Evolutionary conservation across 2,797 vertebrate species (phyloP), one percentile per base, ranked within the genome.

Genomic region (Sebastes trivittatus): DNA sequence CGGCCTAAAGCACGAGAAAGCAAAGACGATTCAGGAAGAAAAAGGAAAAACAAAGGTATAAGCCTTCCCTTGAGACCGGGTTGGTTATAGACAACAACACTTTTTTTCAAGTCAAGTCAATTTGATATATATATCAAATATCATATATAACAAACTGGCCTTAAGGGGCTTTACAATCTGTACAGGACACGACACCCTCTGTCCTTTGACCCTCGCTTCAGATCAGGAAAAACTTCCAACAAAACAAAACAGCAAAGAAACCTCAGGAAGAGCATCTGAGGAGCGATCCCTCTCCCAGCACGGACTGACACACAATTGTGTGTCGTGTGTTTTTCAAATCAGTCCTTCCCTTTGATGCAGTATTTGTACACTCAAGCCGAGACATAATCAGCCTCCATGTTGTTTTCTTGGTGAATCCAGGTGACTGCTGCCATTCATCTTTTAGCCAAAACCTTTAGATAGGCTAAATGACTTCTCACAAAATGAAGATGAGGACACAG

Each of bases 201-300:
- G 42, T 46, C 6, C 38, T 42, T 42, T 16, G 38, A 42, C 14
- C 38, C 42, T 46, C 1, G 0, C 42, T 46, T 46, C 42, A 46
- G 42, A 46, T 46, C 42, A 46, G 42, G 14, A 18, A 16, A 46
- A 46, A 46, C 42, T 0, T 42, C 38, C 13, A 42, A 16, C 5
- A 42, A 42, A 42, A 42, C 36, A 42, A 29, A 25, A 25, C 25
- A 25, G 2, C 3, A 38, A 46, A 46, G 42, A 46, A 46, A 46
- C 6, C 14, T 46, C 42, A 46, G 0, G 3, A 46, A 46, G 42
- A 46, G 42, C 42, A 46, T 0, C 42, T 42, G 38, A 42, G 38
- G 13, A 42, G 38, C 0, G 2, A 14, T 42, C 38, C 38, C 38
- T 42, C 38, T 42, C 38, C 13, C 13, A 42, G 36, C 36, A 1